phyloP scores from a whole-genome alignment of 1,140 invertebrate species.

The Anoplophora glabripennis region DNA sequence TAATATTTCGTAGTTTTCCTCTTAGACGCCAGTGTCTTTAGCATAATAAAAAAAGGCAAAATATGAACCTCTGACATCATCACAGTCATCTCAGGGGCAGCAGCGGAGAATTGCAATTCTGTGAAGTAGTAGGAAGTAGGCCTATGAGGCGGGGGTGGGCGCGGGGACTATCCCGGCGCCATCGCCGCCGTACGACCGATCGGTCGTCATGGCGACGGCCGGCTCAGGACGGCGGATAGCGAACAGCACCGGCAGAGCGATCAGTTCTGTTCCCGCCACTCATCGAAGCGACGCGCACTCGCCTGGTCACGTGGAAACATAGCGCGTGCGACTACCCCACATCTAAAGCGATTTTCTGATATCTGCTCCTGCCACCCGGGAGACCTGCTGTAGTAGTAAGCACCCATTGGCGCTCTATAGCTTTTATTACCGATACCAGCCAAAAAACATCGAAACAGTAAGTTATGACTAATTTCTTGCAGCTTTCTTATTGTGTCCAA shows the following conservation, averaged over 20 bases:
- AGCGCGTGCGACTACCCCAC: conserved; percentile 30
- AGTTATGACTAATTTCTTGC: conserved; percentile 2
- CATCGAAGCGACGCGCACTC: conserved; percentile 38
- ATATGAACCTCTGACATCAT: conserved; percentile 9
- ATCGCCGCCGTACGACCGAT: conserved; percentile 39
- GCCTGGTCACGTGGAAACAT: conserved; percentile 38
- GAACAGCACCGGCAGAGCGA: conserved; percentile 1
- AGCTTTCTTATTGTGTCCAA: not conserved
- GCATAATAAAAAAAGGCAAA: conserved; percentile 12
- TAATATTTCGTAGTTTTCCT: too few relatives aligned
- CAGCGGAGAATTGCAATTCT: conserved; percentile 3
- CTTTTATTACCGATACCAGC: conserved; percentile 3
- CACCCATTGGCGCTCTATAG: conserved; percentile 6
- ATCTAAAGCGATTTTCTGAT: too few relatives aligned
- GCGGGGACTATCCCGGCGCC: conserved; percentile 36
- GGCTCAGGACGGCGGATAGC: conserved; percentile 21
- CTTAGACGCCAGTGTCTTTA: too few relatives aligned
- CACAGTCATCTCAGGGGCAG: not conserved
- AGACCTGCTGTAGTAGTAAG: conserved; percentile 6
- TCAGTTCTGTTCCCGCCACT: conserved; percentile 43
- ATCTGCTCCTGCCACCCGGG: conserved; percentile 16
- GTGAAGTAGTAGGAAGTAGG: conserved; percentile 20
- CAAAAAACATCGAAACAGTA: conserved; percentile 4
- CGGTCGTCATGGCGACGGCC: conserved; percentile 35
- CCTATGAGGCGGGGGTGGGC: conserved; percentile 18